These are phyloP conservation scores for Lysandra coridon DNA, from an alignment of 2,888 invertebrate species.

Conservation along the genomic window DNA sequence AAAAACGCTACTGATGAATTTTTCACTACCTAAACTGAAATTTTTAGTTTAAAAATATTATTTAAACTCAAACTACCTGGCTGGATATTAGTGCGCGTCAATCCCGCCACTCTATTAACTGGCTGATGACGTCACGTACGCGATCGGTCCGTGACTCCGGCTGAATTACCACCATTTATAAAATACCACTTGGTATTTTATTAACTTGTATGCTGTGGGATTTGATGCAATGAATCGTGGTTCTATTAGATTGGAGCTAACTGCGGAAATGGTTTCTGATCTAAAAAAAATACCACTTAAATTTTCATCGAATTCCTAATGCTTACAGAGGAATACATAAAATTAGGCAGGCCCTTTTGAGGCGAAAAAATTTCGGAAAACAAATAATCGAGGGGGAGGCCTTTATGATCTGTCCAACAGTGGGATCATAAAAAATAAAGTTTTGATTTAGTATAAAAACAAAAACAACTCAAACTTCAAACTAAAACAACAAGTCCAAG, in stretches of 20 bases:
- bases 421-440: too few relatives aligned
- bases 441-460: neutral
- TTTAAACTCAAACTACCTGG: neutral
- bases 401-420: too few relatives aligned
- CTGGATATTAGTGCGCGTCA: constrained; percentile 10
- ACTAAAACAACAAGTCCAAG: neutral
- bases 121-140: constrained; percentile 42
- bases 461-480: neutral
- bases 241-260: neutral
- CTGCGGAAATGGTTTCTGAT: neutral
- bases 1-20: too few relatives aligned
- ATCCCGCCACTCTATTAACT: constrained; percentile 36
- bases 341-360: too few relatives aligned
- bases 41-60: constrained; percentile 7
- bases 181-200: constrained; percentile 13
- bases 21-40: too few relatives aligned
- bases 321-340: too few relatives aligned
- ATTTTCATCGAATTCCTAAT: too few relatives aligned
- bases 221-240: neutral
- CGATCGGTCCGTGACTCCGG: constrained; percentile 35
- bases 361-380: too few relatives aligned
- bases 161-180: constrained; percentile 26
- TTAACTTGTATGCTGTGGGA: constrained; percentile 18
- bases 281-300: neutral
- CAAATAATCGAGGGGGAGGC: too few relatives aligned